phyloP scores from a whole-genome alignment of 2,888 invertebrate genomes.

The Lepidocyrtinus sp. region DNA sequence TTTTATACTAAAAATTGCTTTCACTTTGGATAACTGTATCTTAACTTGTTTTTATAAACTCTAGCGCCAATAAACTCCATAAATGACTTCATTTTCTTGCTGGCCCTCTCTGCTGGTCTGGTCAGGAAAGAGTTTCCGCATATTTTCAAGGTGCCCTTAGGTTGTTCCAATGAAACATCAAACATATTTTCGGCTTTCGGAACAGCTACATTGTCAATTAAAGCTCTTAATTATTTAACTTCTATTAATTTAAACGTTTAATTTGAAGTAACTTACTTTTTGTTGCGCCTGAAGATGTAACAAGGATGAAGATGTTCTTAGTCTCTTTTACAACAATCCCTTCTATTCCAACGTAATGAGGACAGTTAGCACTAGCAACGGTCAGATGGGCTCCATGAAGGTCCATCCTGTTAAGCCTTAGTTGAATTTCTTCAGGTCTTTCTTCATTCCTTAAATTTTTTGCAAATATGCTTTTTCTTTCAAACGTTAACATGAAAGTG shows the following conservation, averaged over 20 bases:
- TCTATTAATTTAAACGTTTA: not conserved
- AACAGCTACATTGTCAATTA: slow-evolving; percentile 58
- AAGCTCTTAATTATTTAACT: not conserved
- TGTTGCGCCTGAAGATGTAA: slow-evolving; percentile 62
- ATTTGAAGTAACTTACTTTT: slow-evolving; percentile 64
- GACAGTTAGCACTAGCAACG: slow-evolving; percentile 67
- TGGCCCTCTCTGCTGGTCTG: slow-evolving; percentile 67
- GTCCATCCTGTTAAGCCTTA: slow-evolving; percentile 68
- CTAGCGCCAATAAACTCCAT: slow-evolving; percentile 65
- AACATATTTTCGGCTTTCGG: slow-evolving; percentile 67
- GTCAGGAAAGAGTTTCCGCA: slow-evolving; percentile 66
- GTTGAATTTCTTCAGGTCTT: slow-evolving; percentile 63
- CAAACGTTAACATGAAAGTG: too few relatives aligned
- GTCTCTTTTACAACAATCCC: slow-evolving; percentile 70
- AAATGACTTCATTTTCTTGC: slow-evolving; percentile 67
- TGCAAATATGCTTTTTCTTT: too few relatives aligned
- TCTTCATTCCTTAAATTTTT: slow-evolving; percentile 46
- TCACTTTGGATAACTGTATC: slow-evolving; percentile 48
- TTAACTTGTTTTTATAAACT: slow-evolving; percentile 55
- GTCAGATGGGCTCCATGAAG: slow-evolving; percentile 68
- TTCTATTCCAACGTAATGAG: slow-evolving; percentile 61
- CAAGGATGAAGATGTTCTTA: slow-evolving; percentile 69
- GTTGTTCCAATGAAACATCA: slow-evolving; percentile 55
- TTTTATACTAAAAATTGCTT: too few relatives aligned
- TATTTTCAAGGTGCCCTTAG: slow-evolving; percentile 62